A percentile compares a stretch with the other conserved stretches of the same genome.
phyloP scores from a whole-genome alignment of 2,888 invertebrate genomes.

The Drosophila algonquin region DNA sequence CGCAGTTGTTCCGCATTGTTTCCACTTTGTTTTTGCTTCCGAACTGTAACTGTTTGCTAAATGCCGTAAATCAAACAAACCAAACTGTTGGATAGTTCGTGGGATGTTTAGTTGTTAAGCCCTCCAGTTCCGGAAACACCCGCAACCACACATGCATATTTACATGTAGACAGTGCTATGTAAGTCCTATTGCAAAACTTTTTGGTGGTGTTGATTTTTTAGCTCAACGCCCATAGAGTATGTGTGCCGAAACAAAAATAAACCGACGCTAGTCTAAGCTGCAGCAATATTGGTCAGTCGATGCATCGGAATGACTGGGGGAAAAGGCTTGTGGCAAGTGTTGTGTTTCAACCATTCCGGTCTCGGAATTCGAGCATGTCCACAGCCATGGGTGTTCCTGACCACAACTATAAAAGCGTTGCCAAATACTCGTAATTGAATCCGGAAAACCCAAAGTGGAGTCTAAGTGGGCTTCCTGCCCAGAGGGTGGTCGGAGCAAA shows the following conservation, averaged over 20 bases:
- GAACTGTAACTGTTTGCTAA: constrained; percentile 8
- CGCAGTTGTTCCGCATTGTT: constrained; percentile 19
- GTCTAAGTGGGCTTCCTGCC: background rate
- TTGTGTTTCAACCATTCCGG: constrained; percentile 13
- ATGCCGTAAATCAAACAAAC: constrained; percentile 40
- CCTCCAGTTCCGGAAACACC: constrained; percentile 19
- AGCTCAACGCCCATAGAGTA: constrained; percentile 20
- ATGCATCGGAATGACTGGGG: background rate
- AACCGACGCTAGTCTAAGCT: background rate
- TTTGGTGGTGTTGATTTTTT: constrained; percentile 39
- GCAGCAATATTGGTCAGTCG: constrained; percentile 4
- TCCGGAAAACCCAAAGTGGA: background rate
- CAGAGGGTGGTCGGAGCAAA: background rate
- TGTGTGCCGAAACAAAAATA: constrained; percentile 22
- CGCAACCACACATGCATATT: constrained; percentile 6
- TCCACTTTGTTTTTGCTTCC: constrained; percentile 5
- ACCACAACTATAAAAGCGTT: background rate
- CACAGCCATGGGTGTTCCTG: background rate
- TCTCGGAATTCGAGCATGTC: constrained; percentile 11
- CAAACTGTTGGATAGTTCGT: background rate
- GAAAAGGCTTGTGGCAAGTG: constrained; percentile 22
- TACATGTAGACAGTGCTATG: constrained; percentile 7
- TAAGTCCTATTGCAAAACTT: constrained; percentile 20
- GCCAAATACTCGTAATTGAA: background rate
- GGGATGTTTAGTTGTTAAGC: background rate